phyloP scores from a whole-genome alignment of 1,140 invertebrate genomes.

The Drosophila sp. region DNA sequence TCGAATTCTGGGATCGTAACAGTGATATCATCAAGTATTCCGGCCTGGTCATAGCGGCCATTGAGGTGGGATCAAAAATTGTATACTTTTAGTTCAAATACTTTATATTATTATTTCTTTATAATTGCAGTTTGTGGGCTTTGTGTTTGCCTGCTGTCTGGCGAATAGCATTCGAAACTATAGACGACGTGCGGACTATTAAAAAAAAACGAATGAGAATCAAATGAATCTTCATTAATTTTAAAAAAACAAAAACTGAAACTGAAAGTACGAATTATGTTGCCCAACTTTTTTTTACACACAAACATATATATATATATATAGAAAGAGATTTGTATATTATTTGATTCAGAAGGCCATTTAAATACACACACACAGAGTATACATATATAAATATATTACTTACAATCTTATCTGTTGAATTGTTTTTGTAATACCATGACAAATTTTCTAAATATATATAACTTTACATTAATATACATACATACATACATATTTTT shows the following conservation, averaged over 20 bases:
- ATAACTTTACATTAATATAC: slow-evolving; percentile 9
- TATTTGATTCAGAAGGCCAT: slow-evolving; percentile 62
- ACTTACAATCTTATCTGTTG: slow-evolving; percentile 26
- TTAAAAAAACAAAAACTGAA: slow-evolving; percentile 48
- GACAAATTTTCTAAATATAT: slow-evolving; percentile 24
- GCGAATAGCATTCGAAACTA: slow-evolving; percentile 93
- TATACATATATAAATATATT: slow-evolving; percentile 9
- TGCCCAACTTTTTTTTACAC: slow-evolving; percentile 61
- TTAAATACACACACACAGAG: slow-evolving; percentile 12
- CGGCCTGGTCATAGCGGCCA: slow-evolving; percentile 87
- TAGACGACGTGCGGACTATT: slow-evolving; percentile 86
- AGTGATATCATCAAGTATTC: slow-evolving; percentile 86
- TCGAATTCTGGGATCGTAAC: slow-evolving; percentile 83
- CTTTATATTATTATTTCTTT: slow-evolving; percentile 28
- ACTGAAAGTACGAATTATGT: slow-evolving; percentile 76
- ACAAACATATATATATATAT: slow-evolving; percentile 10
- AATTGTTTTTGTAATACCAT: slow-evolving; percentile 42
- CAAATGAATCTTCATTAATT: slow-evolving; percentile 51
- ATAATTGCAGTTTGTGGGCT: slow-evolving; percentile 90
- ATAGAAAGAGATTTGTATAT: slow-evolving; percentile 29
- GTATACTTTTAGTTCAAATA: not conserved
- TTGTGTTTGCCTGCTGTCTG: slow-evolving; percentile 94
- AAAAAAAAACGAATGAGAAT: slow-evolving; percentile 61
- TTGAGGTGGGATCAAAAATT: slow-evolving; percentile 85
- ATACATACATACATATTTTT: not conserved